A percentile compares a stretch with the other conserved stretches of the same genome.
Conservation (phyloP, 2,113 vertebrate genomes). For the Aldabrachelys gigantea region DNA sequence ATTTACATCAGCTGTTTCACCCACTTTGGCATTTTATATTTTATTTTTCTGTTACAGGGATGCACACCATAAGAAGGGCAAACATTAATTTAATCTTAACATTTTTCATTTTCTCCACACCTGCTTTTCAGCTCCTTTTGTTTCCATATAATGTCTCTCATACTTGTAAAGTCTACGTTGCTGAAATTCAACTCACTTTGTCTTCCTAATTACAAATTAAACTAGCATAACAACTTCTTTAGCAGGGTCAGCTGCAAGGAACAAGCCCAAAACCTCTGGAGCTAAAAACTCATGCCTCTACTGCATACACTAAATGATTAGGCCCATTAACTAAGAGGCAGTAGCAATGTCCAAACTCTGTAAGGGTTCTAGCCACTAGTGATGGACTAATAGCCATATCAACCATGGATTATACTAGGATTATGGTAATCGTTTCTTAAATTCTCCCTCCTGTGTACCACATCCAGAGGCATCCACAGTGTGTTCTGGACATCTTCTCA, state of each 20-base stretch:
- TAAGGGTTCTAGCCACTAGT: background rate
- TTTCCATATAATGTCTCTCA: fast-evolving
- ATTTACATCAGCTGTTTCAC: background rate
- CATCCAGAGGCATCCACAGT: background rate
- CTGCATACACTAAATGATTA: background rate
- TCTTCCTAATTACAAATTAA: background rate
- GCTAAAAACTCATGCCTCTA: background rate
- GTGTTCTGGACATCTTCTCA: background rate
- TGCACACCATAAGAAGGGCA: fast-evolving
- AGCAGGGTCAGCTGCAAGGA: fast-evolving
- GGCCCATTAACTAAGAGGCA: background rate
- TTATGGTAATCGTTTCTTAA: background rate
- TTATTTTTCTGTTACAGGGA: background rate
- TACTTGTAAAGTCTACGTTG: fast-evolving
- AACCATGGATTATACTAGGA: background rate
- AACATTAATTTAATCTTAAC: background rate
- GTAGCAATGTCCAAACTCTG: background rate
- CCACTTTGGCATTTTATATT: fast-evolving
- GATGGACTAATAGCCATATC: background rate
- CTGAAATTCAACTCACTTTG: background rate
- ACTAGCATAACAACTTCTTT: fast-evolving
- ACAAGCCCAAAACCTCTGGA: background rate
- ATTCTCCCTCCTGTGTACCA: background rate
- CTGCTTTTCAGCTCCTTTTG: background rate
- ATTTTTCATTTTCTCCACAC: background rate